Percentiles rank a stretch among this genome's conserved stretches.
phyloP scores from a whole-genome alignment of 2,797 vertebrate genomes.

The Podarcis lilfordi region DNA sequence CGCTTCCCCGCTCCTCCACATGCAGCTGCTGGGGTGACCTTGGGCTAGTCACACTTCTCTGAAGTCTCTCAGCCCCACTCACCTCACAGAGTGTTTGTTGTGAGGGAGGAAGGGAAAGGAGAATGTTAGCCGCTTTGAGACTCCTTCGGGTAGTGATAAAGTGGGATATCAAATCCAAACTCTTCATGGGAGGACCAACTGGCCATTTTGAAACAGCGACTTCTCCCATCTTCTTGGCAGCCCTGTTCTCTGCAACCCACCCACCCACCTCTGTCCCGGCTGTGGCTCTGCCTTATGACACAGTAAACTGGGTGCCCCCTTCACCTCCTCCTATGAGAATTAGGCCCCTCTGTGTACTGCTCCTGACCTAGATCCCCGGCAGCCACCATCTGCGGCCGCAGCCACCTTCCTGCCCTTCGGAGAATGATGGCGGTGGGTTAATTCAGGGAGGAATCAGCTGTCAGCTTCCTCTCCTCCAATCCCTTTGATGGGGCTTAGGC shows the following conservation, averaged over 20 bases:
- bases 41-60: no score
- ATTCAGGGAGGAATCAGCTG: constrained; percentile 82
- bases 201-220: not conserved
- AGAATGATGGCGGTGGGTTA: constrained; percentile 78
- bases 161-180: no score
- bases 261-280: no score
- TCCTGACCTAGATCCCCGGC: constrained; percentile 91
- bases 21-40: no score
- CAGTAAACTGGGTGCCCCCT: not conserved
- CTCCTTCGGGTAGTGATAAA: no score
- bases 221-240: not conserved
- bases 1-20: no score
- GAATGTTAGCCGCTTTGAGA: no score
- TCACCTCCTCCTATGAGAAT: not conserved
- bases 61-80: no score
- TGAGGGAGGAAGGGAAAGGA: no score
- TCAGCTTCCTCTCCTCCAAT: constrained; percentile 82
- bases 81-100: no score
- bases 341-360: constrained; percentile 20
- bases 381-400: constrained; percentile 83
- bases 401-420: constrained; percentile 80
- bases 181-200: not conserved
- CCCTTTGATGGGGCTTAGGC: constrained; percentile 79
- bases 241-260: not conserved
- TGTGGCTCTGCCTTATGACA: not conserved